phyloP scores from a whole-genome alignment of 1,140 invertebrate genomes.

The Drosophila murphyi region DNA sequence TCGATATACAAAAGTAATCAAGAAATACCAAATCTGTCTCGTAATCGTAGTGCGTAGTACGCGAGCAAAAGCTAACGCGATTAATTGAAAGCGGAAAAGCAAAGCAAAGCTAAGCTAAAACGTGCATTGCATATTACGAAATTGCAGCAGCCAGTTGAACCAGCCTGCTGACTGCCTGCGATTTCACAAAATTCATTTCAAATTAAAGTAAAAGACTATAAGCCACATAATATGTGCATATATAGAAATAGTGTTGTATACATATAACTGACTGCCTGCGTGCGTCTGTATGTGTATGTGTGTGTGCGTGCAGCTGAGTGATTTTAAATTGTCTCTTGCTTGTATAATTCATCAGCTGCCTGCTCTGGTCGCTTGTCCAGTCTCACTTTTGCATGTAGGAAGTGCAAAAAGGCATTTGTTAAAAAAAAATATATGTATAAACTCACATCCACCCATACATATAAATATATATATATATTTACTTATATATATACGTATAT shows the following conservation, averaged over 20 bases:
- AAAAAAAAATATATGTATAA: slow-evolving; percentile 7
- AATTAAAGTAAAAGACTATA: slow-evolving; percentile 33
- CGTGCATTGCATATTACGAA: slow-evolving; percentile 57
- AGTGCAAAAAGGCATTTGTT: slow-evolving; percentile 31
- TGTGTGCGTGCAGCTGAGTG: slow-evolving; percentile 40
- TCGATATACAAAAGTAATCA: slow-evolving; percentile 12
- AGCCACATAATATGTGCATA: slow-evolving; percentile 37
- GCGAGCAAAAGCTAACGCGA: slow-evolving; percentile 46
- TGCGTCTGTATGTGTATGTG: slow-evolving; percentile 8
- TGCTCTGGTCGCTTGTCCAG: slow-evolving; percentile 13
- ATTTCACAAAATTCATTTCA: slow-evolving; percentile 25
- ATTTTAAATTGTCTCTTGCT: slow-evolving; percentile 34
- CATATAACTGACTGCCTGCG: not conserved
- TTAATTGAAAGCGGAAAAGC: slow-evolving; percentile 45
- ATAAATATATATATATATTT: not conserved
- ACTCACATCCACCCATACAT: not conserved
- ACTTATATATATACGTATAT: not conserved
- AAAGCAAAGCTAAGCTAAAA: slow-evolving; percentile 40
- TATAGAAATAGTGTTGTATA: slow-evolving; percentile 42
- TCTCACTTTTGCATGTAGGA: slow-evolving; percentile 32
- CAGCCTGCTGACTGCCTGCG: slow-evolving; percentile 20
- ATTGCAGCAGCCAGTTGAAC: slow-evolving; percentile 48
- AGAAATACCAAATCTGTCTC: slow-evolving; percentile 37
- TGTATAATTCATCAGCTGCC: slow-evolving; percentile 41
- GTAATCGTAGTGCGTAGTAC: slow-evolving; percentile 50